phyloP scores from a whole-genome alignment of 2,888 invertebrate species.

The Actias luna region DNA sequence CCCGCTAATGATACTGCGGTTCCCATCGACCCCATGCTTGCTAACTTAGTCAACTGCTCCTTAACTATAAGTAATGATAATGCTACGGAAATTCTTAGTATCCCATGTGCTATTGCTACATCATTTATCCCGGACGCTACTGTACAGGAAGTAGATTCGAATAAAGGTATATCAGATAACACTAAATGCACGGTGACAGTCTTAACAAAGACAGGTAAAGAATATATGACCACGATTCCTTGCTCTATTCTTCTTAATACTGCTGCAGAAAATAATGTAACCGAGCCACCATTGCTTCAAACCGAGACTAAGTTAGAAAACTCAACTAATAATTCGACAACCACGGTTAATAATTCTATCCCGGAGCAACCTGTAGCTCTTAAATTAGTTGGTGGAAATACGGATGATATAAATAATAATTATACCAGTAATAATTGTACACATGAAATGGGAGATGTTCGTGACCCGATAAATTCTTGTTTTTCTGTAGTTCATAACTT shows the following conservation, averaged over 20 bases:
- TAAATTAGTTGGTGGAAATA: conserved; percentile 37
- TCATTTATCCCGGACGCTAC: conserved; percentile 74
- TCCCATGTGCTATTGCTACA: conserved; percentile 77
- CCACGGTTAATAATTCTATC: conserved; percentile 24
- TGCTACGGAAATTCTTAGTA: conserved; percentile 69
- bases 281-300: conserved; percentile 54
- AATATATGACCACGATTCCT: conserved; percentile 75
- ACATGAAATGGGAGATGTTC: conserved; percentile 47
- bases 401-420: conserved; percentile 31
- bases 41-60: conserved; percentile 71
- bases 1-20: conserved; percentile 57
- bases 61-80: conserved; percentile 66
- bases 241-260: conserved; percentile 70
- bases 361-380: conserved; percentile 47
- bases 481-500: conserved; percentile 60
- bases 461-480: conserved; percentile 73
- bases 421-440: conserved; percentile 48
- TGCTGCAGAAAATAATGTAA: conserved; percentile 75
- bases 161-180: conserved; percentile 51
- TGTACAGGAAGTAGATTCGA: conserved; percentile 53
- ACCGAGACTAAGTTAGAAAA: conserved; percentile 32
- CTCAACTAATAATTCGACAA: conserved; percentile 32
- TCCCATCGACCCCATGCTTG: conserved; percentile 60
- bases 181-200: conserved; percentile 75
- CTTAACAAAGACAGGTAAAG: conserved; percentile 62